phyloP scores from a whole-genome alignment of 2,113 vertebrate species.

The Ciconia stormi region DNA sequence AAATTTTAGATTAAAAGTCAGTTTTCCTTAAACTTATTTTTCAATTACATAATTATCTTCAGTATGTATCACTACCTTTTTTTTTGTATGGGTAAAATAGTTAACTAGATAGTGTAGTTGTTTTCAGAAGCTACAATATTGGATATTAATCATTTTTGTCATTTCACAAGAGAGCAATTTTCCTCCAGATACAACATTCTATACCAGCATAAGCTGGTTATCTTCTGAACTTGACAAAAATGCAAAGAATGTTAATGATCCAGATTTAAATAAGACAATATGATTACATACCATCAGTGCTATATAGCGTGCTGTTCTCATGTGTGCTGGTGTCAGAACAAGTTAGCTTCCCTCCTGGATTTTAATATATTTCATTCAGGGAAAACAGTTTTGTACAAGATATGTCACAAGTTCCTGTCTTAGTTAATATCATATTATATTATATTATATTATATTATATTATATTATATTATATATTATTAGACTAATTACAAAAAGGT shows the following conservation, averaged over 20 bases:
- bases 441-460: neutral
- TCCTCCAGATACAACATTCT: neutral
- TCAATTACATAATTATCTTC: neutral
- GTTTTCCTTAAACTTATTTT: neutral
- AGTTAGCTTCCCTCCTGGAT: neutral
- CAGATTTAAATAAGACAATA: neutral
- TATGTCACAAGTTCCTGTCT: neutral
- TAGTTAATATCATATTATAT: neutral
- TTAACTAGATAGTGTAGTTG: neutral
- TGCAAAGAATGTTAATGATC: neutral
- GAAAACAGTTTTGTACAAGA: neutral
- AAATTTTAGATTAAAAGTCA: neutral
- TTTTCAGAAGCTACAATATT: neutral
- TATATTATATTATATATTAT: neutral
- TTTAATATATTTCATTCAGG: neutral
- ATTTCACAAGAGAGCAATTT: neutral
- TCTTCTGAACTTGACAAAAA: conserved; percentile 16
- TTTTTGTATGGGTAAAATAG: neutral
- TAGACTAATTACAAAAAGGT: neutral
- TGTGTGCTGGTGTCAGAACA: neutral
- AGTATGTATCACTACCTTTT: neutral
- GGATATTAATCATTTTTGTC: neutral
- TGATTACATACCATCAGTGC: neutral
- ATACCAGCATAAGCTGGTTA: neutral
- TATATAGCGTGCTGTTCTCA: neutral